These are phyloP conservation scores for Sebastes minor DNA, from an alignment of 2,797 vertebrate genomes.

Conservation along the genomic window DNA sequence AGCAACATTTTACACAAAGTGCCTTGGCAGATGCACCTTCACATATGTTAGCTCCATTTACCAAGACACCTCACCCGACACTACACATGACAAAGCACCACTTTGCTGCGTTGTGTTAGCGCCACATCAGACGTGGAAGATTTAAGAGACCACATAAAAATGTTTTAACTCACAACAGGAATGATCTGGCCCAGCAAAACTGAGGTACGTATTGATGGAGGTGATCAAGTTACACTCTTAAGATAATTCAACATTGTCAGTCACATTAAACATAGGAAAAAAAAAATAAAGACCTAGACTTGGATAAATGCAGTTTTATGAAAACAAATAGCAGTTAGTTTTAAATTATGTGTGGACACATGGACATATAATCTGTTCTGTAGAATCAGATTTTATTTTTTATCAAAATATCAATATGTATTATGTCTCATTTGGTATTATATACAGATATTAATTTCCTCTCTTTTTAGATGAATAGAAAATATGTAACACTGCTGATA, in stretches of 20 bases:
- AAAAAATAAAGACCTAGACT: not conserved
- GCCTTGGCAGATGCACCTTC: not conserved
- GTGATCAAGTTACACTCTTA: not conserved
- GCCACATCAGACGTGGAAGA: not conserved
- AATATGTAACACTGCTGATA: not conserved
- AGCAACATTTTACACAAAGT: not conserved
- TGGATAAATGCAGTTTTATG: not conserved
- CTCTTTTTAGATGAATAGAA: not conserved
- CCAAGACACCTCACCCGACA: not conserved
- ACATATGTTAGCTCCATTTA: not conserved
- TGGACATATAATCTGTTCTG: not conserved
- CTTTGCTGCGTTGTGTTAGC: not conserved
- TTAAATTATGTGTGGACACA: not conserved
- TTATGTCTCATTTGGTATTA: not conserved
- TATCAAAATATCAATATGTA: not conserved
- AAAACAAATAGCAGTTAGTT: not conserved
- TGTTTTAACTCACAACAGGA: not conserved
- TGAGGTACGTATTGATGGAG: not conserved
- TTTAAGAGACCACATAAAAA: not conserved
- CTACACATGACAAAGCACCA: not conserved
- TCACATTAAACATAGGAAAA: not conserved
- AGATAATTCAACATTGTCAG: not conserved
- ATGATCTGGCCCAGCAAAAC: not conserved
- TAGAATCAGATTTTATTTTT: not conserved
- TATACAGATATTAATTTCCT: not conserved